phyloP scores from a whole-genome alignment of 2,113 vertebrate species.

The Ictalurus punctatus region DNA sequence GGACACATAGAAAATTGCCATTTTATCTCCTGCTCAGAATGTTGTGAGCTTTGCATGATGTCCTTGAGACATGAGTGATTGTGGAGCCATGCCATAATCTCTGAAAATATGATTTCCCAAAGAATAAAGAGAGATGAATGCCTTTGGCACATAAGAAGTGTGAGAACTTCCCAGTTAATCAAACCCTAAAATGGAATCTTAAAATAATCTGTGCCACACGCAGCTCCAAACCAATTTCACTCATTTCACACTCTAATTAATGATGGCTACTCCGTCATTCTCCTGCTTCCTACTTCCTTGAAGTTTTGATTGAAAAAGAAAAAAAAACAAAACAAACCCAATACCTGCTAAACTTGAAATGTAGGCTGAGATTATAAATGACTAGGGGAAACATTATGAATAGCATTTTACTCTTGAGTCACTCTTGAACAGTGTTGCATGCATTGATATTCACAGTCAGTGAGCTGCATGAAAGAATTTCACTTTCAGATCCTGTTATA shows the following conservation, averaged over 20 bases:
- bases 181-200: slow-evolving; percentile 50
- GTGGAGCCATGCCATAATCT: slow-evolving; percentile 12
- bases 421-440: slow-evolving; percentile 43
- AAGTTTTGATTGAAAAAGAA: slow-evolving; percentile 40
- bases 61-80: slow-evolving; percentile 21
- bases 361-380: slow-evolving; percentile 52
- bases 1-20: not conserved
- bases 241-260: slow-evolving; percentile 60
- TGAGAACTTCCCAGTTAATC: slow-evolving; percentile 58
- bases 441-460: slow-evolving; percentile 27
- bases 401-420: slow-evolving; percentile 59
- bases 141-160: slow-evolving; percentile 53
- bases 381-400: slow-evolving; percentile 54
- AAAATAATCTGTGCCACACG: slow-evolving; percentile 26
- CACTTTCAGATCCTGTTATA: slow-evolving; percentile 24
- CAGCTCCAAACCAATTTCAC: slow-evolving; percentile 39
- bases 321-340: slow-evolving; percentile 2
- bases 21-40: slow-evolving; percentile 12
- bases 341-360: slow-evolving; percentile 48
- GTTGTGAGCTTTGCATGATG: not conserved
- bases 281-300: slow-evolving; percentile 23
- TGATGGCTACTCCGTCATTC: slow-evolving; percentile 16
- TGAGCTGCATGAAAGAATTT: slow-evolving; percentile 6
- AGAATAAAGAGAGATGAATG: slow-evolving; percentile 58
- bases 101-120: slow-evolving; percentile 45